A percentile compares a stretch with the other conserved stretches of the same genome.
phyloP scores from a whole-genome alignment of 2,888 invertebrate genomes.

The Parnassius smintheus region DNA sequence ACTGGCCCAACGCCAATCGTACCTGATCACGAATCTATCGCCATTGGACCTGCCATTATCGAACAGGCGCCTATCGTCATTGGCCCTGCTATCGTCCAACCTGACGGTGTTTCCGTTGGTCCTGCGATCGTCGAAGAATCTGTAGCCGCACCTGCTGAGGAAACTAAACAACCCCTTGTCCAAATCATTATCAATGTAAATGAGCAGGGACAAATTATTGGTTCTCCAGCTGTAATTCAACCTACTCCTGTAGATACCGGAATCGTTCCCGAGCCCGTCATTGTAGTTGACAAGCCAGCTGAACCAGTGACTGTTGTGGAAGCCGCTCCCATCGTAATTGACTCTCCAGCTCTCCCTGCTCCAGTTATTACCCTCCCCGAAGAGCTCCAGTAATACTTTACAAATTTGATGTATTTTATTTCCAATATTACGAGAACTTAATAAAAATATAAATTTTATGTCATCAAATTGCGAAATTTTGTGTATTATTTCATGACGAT shows the following conservation, averaged over 20 bases:
- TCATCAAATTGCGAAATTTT: too few species aligned
- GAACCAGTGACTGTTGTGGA: constrained; percentile 10
- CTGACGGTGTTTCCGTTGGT: constrained; percentile 16
- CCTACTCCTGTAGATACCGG: constrained; percentile 6
- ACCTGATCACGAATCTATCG: constrained; percentile 19
- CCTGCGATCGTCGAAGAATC: constrained; percentile 24
- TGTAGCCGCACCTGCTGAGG: neutral
- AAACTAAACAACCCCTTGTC: constrained; percentile 8
- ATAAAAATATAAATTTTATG: too few species aligned
- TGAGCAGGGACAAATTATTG: constrained; percentile 18
- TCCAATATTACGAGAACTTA: too few species aligned
- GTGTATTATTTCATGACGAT: too few species aligned
- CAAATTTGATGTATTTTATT: too few species aligned
- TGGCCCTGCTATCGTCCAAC: constrained; percentile 23
- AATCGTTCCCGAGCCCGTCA: constrained; percentile 7
- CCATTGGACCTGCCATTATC: constrained; percentile 31
- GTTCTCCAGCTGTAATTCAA: constrained; percentile 4
- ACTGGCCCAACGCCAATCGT: constrained; percentile 11
- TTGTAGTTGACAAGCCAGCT: neutral
- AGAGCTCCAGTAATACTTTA: constrained; percentile 2
- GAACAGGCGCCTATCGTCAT: constrained; percentile 26
- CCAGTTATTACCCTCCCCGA: constrained; percentile 21
- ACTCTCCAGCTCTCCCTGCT: constrained; percentile 10
- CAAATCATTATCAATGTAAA: constrained; percentile 24
- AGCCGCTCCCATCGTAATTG: constrained; percentile 10